Evolutionary conservation across 2,888 invertebrate species (phyloP).

Genomic region (Drosophila merina): DNA sequence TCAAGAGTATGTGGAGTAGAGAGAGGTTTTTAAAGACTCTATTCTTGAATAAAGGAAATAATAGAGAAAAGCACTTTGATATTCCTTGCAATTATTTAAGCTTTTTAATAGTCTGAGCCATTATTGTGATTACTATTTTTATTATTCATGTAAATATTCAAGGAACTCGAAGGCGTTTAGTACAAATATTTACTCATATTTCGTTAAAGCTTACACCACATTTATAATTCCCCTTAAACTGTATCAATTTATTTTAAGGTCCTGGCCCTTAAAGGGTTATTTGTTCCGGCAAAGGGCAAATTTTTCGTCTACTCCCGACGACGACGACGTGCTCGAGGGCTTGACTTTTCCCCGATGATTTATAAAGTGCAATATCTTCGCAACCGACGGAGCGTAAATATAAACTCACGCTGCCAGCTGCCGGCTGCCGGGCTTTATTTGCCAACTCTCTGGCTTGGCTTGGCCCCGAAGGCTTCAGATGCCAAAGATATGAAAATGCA

Average conservation of each 20-base stretch:
- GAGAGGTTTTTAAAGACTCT: too few species aligned
- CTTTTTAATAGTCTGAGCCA: too few species aligned
- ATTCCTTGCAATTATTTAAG: too few species aligned
- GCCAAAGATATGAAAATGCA: constrained; percentile 48
- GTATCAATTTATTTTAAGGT: constrained; percentile 19
- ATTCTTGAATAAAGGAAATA: too few species aligned
- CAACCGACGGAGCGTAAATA: constrained; percentile 57
- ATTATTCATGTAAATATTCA: not conserved
- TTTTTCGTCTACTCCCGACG: constrained; percentile 37
- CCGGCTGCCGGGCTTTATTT: constrained; percentile 18
- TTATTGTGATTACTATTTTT: not conserved
- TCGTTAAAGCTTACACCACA: not conserved
- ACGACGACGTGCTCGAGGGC: constrained; percentile 15
- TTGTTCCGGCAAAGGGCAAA: constrained; percentile 35
- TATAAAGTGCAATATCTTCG: constrained; percentile 73
- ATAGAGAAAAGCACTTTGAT: too few species aligned
- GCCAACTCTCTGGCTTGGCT: constrained; percentile 37
- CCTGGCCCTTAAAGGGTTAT: constrained; percentile 22
- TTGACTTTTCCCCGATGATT: constrained; percentile 54
- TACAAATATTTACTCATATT: not conserved
- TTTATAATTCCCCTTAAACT: constrained; percentile 26
- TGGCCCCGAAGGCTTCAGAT: constrained; percentile 17
- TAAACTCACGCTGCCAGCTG: constrained; percentile 49
- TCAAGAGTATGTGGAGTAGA: too few species aligned
- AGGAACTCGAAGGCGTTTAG: too few species aligned